Evolutionary conservation across 92 coral and sea anemone genomes (phyloP).

Genomic region (Porites rus): DNA sequence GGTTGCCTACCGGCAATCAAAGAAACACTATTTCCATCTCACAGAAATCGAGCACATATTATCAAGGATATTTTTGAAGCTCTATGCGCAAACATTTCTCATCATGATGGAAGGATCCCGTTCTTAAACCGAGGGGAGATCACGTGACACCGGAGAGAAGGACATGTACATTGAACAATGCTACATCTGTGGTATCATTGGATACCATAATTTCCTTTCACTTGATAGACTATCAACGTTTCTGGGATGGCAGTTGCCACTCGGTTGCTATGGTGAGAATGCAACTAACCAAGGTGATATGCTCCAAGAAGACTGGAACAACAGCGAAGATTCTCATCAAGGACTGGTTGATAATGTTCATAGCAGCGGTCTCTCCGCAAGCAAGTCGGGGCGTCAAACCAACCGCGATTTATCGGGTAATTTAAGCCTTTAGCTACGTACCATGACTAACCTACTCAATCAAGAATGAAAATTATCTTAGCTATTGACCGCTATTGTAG

Average conservation of each 20-base stretch:
- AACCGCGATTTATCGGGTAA: too few species aligned
- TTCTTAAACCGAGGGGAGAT: too few species aligned
- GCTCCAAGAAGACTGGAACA: neutral
- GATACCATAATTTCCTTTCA: neutral
- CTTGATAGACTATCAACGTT: constrained; percentile 19
- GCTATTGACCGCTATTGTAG: too few species aligned
- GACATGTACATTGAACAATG: too few species aligned
- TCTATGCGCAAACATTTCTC: constrained; percentile 24
- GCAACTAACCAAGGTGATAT: neutral
- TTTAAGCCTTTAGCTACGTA: neutral
- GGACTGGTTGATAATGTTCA: neutral
- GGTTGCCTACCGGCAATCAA: constrained; percentile 10
- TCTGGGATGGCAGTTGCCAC: constrained; percentile 21
- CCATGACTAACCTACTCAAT: too few species aligned
- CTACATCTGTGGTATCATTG: too few species aligned
- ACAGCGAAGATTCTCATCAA: neutral
- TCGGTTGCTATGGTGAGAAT: constrained; percentile 25
- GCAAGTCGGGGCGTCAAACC: neutral
- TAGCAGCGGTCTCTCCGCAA: neutral
- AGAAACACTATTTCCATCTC: neutral
- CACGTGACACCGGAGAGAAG: neutral
- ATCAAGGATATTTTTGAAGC: constrained; percentile 5
- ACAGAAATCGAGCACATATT: too few species aligned
- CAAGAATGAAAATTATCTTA: too few species aligned
- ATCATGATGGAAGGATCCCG: neutral